Evolutionary conservation across 2,888 invertebrate species (phyloP), one percentile per base, ranked within the genome.

Genomic region (Callinectes sapidus): DNA sequence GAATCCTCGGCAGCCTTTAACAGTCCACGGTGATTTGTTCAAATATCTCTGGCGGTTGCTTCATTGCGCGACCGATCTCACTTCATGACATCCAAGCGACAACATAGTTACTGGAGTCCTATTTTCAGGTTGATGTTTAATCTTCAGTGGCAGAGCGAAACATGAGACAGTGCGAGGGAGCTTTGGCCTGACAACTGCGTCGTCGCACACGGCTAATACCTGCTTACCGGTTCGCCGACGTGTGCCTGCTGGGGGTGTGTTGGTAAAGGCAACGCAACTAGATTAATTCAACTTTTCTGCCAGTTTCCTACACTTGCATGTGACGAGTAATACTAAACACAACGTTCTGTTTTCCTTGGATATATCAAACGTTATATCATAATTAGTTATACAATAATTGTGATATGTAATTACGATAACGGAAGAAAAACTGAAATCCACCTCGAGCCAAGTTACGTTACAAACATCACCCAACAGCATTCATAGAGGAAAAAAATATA

Each of bases 91-190:
- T 81, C 81, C 81, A 6, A 18, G 81, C 32, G 81, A 81, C 81
- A 81, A 6, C 13, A 18, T 35, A 35, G 81, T 81, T 81, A 14
- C 35, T 28, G 35, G 81, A 81, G 81, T 35, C 32, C 35, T 35
- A 18, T 81, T 35, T 35, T 28, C 32, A 28, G 81, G 32, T 81
- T 81, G 35, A 81, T 81, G 81, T 81, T 81, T 81, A 81, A 32
- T 81, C 81, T 14, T 81, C 32, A n/a, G 81, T 35, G 81, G 81
- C 35, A 32, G 81, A 81, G 81, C 35, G 35, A 81, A 35, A 81
- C 32, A 32, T 81, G 35, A 81, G 35, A 32, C 81, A 16, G 35
- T 14, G 18, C 2, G 81, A 81, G 81, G 81, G 16, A 32, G 35
- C 35, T 35, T 32, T n/a, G 16, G 81, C 16, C 35, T 81, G 18